Evolutionary conservation across 2,113 vertebrate species (phyloP).

Genomic region (Porphyrio hochstetteri): DNA sequence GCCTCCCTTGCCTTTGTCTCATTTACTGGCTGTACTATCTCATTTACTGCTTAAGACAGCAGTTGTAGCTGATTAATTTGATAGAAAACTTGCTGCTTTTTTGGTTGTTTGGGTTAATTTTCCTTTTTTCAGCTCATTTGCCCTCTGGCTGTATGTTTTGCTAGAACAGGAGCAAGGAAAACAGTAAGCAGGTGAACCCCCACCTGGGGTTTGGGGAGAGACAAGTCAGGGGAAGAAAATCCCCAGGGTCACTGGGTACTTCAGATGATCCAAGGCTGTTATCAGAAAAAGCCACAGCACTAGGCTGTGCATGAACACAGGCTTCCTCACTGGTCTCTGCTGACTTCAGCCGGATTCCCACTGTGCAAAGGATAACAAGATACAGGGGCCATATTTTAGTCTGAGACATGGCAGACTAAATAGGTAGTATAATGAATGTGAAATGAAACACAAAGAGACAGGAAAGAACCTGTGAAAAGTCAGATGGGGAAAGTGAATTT

Average conservation of each 20-base stretch:
- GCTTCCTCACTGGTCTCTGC: not conserved
- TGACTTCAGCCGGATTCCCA: not conserved
- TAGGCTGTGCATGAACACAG: not conserved
- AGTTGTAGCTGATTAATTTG: not conserved
- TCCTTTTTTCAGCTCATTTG: not conserved
- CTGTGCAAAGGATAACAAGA: not conserved
- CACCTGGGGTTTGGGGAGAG: no score
- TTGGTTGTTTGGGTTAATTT: not conserved
- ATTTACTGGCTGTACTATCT: not conserved
- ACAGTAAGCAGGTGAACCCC: not conserved
- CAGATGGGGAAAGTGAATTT: not conserved
- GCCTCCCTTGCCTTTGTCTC: not conserved
- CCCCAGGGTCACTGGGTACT: fast-evolving
- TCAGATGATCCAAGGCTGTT: not conserved
- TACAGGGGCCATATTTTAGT: not conserved
- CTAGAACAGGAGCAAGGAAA: not conserved
- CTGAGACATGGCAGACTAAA: not conserved
- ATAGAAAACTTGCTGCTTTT: not conserved
- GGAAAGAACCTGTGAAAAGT: not conserved
- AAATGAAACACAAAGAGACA: fast-evolving
- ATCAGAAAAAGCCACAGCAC: not conserved
- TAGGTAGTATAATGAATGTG: not conserved
- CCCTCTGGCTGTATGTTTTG: not conserved
- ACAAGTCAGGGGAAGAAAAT: not conserved
- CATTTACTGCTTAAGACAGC: not conserved